A percentile compares a stretch with the other conserved stretches of the same genome.
phyloP scores from a whole-genome alignment of 2,888 invertebrate genomes.

The Fragum fragum region DNA sequence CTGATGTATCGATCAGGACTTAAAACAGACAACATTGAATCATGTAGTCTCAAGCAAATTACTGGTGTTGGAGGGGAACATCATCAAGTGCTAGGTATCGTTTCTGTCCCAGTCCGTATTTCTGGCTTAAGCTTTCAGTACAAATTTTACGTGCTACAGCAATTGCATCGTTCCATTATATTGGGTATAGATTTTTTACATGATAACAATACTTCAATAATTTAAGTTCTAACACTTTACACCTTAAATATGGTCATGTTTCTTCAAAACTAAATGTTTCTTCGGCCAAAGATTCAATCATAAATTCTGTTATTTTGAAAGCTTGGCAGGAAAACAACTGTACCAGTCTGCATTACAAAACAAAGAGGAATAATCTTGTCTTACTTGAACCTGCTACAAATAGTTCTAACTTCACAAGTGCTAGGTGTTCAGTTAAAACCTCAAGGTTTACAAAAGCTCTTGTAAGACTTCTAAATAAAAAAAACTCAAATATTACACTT shows the following conservation, averaged over 20 bases:
- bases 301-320: not conserved
- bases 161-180: no score
- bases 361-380: not conserved
- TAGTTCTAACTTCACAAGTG: not conserved
- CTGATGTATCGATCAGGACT: no score
- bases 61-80: no score
- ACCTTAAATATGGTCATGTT: no score
- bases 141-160: not conserved
- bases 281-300: not conserved
- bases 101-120: conserved; percentile 24
- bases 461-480: not conserved
- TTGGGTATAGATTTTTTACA: no score
- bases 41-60: not conserved
- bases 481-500: no score
- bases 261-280: not conserved
- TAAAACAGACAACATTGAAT: not conserved
- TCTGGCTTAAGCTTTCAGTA: conserved; percentile 19
- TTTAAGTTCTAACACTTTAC: no score
- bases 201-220: no score
- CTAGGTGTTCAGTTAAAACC: conserved; percentile 9
- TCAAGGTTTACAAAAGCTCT: not conserved
- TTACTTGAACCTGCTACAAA: conserved; percentile 3
- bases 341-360: conserved; percentile 19
- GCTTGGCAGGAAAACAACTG: conserved; percentile 10
- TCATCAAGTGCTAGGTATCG: conserved; percentile 24